Evolutionary conservation across 2,113 vertebrate genomes (phyloP).

Genomic region (Clarias batrachus): DNA sequence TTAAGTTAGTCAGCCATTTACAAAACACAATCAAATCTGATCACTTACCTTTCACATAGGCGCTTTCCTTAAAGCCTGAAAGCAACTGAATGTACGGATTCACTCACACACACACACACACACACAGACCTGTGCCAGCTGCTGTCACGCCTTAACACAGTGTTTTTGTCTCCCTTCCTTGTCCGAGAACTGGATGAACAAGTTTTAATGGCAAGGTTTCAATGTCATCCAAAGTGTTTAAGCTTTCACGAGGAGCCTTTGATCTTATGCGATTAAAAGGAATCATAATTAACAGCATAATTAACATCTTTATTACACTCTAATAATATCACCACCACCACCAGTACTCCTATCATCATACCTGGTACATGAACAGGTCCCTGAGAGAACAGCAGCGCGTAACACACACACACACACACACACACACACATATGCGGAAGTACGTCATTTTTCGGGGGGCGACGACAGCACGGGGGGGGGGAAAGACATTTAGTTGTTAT

Average conservation of each 20-base stretch:
- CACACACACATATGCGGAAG: constrained; percentile 63
- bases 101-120: constrained; percentile 16
- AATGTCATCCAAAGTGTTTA: not conserved
- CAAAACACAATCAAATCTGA: not conserved
- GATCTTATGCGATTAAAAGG: not conserved
- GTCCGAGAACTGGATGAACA: not conserved
- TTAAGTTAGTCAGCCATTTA: too few relatives aligned
- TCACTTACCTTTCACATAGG: constrained; percentile 11
- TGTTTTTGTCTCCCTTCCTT: not conserved
- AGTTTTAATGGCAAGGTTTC: constrained; percentile 18
- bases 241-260: not conserved
- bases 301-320: not conserved
- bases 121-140: not conserved
- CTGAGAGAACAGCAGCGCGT: not conserved
- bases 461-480: constrained; percentile 33
- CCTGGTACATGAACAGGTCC: not conserved
- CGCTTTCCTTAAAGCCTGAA: not conserved
- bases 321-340: not conserved
- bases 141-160: constrained; percentile 18
- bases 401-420: not conserved
- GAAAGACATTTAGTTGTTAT: constrained; percentile 70
- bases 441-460: constrained; percentile 51
- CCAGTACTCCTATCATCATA: not conserved
- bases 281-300: not conserved
- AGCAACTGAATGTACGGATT: not conserved